Base-by-base conservation (phyloP, 2,113 vertebrate species). In the Maccullochella peelii region DNA sequence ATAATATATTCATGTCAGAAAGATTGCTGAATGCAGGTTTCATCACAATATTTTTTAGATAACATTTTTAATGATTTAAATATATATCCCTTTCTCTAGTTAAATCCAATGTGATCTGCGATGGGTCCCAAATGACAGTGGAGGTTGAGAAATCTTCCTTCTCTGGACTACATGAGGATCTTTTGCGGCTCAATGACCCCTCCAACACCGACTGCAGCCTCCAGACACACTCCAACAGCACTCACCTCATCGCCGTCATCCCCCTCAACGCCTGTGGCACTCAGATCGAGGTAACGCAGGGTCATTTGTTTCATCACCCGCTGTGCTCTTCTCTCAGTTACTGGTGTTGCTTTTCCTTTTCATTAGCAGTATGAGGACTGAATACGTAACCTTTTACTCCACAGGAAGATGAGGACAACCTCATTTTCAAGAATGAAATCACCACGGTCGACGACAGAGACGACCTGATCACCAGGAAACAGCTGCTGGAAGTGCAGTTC, bases 361-460 rank as follows among this genome's bases (percentile, higher is more conserved):
- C 4, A 16, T n/a, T 4, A 10, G 21, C 25, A 57, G 25, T 8
- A 2, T 5, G 7, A 71, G 33, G n/a, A n/a, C n/a, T n/a, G n/a
- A n/a, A n/a, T n/a, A n/a, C n/a, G n/a, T n/a, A n/a, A n/a, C n/a
- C n/a, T n/a, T n/a, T n/a, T n/a, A n/a, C n/a, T n/a, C n/a, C n/a
- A n/a, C n/a, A n/a, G n/a, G n/a, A n/a, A n/a, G n/a, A 94, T 12
- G 85, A 86, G 0, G 68, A 92, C 0, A 68, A 91, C 58, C 88
- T 95, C 0, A 82, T 90, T 6, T 95, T 95, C 85, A 94, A 89
- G 77, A 96, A 96, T 58, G 91, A 94, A 80, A 92, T 95, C 47
- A 90, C 86, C 38, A 80, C 92, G 0, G 62, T 88, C 0, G 92
- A 94, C 21, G 54, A 85, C n/a, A 0, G 0, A 0, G 6, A 0